These are phyloP conservation scores for Lathronympha strigana DNA, from an alignment of 2,888 invertebrate genomes.

Conservation along the genomic window DNA sequence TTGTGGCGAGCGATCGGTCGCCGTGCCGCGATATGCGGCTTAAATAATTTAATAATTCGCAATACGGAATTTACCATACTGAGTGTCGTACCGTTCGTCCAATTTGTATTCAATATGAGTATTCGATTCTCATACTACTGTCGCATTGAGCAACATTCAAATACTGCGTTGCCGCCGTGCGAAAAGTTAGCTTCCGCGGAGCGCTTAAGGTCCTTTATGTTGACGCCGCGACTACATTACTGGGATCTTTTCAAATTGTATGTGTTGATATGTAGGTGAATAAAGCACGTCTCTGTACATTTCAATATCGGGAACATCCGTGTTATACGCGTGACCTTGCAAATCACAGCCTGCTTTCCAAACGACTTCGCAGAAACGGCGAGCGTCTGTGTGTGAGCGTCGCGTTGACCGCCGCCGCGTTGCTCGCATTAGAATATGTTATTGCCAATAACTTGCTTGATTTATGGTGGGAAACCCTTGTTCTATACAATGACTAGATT, in stretches of 20 bases:
- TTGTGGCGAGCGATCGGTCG: constrained; percentile 81
- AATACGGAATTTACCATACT: constrained; percentile 83
- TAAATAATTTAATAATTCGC: constrained; percentile 85
- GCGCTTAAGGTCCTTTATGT: constrained; percentile 67
- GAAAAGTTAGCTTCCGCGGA: constrained; percentile 65
- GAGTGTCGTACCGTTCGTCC: constrained; percentile 81
- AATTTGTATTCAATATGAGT: constrained; percentile 83
- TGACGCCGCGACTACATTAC: constrained; percentile 53
- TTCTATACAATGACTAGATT: neutral
- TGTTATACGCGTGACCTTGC: constrained; percentile 84
- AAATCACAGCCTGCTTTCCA: constrained; percentile 85
- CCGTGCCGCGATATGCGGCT: constrained; percentile 80
- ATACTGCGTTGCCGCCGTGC: constrained; percentile 60
- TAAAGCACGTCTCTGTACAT: constrained; percentile 82
- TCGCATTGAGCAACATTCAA: constrained; percentile 79
- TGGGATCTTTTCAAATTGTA: constrained; percentile 78
- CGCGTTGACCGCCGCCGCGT: constrained; percentile 52
- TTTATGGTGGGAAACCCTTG: constrained; percentile 11
- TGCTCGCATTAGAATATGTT: constrained; percentile 44
- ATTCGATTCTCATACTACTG: constrained; percentile 83
- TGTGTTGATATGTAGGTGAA: constrained; percentile 83
- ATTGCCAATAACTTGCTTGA: constrained; percentile 31
- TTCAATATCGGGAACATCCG: constrained; percentile 85
- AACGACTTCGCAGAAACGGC: constrained; percentile 81
- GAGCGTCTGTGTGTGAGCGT: constrained; percentile 75